Conservation (phyloP, 1,140 invertebrate species). For the Drosophila nigromelanica region DNA sequence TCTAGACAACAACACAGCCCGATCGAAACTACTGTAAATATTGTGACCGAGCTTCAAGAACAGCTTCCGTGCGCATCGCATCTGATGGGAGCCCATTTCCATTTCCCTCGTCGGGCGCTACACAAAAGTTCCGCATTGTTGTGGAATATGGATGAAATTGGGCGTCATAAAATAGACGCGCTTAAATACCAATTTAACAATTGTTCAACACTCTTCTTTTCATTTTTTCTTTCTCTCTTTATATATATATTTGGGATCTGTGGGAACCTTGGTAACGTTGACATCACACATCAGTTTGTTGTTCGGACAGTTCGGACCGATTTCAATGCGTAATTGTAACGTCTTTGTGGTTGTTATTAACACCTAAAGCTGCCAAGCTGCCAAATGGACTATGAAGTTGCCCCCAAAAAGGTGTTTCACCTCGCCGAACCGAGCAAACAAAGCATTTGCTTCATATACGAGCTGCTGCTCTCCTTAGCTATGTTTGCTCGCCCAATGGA, state of each 20-base stretch:
- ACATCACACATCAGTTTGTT: slow-evolving; percentile 63
- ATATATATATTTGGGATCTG: slow-evolving; percentile 24
- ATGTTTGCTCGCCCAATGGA: slow-evolving; percentile 20
- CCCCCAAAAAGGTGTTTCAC: slow-evolving; percentile 66
- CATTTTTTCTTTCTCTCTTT: not conserved
- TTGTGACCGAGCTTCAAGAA: slow-evolving; percentile 46
- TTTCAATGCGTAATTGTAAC: slow-evolving; percentile 82
- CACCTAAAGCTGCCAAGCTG: slow-evolving; percentile 52
- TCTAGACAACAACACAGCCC: not conserved
- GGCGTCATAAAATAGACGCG: slow-evolving; percentile 61
- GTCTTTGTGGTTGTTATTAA: slow-evolving; percentile 79
- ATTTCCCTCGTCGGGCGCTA: slow-evolving; percentile 47
- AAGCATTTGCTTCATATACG: slow-evolving; percentile 66
- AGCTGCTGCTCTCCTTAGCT: slow-evolving; percentile 17
- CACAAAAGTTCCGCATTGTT: slow-evolving; percentile 68
- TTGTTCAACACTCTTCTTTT: slow-evolving; percentile 57
- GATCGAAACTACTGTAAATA: slow-evolving; percentile 15
- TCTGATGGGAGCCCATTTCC: slow-evolving; percentile 60
- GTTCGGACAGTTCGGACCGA: slow-evolving; percentile 54
- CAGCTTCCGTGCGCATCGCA: slow-evolving; percentile 58
- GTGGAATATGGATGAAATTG: slow-evolving; percentile 47
- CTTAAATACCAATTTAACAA: slow-evolving; percentile 72
- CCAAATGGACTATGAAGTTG: slow-evolving; percentile 78
- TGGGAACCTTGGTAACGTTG: slow-evolving; percentile 70
- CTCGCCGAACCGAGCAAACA: slow-evolving; percentile 55